phyloP scores from a whole-genome alignment of 1,140 invertebrate genomes.

The Drosophila sucinea region DNA sequence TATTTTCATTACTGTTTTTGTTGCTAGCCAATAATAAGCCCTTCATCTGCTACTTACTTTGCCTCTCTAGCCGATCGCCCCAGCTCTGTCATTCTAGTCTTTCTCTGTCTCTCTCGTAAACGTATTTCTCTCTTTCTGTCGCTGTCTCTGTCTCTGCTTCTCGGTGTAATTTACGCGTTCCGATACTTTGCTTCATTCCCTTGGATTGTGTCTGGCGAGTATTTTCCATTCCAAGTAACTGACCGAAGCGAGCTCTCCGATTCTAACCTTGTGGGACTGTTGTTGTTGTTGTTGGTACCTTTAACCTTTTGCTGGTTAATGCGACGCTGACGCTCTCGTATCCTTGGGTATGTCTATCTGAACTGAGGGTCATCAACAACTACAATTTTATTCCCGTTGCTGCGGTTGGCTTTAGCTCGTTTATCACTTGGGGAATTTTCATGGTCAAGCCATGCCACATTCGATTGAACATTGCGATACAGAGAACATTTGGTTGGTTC shows the following conservation, averaged over 20 bases:
- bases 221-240: constrained; percentile 51
- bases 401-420: constrained; percentile 41
- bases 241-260: constrained; percentile 54
- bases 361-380: constrained; percentile 76
- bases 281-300: constrained; percentile 65
- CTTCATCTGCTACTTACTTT: constrained; percentile 30
- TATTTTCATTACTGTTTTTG: constrained; percentile 47
- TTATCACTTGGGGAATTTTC: constrained; percentile 55
- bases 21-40: constrained; percentile 23
- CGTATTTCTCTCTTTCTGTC: background rate
- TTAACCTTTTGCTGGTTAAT: constrained; percentile 72
- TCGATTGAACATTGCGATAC: constrained; percentile 2
- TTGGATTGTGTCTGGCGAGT: constrained; percentile 32
- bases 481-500: constrained; percentile 4
- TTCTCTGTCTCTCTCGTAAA: constrained; percentile 6
- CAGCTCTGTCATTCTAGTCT: constrained; percentile 8
- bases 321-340: constrained; percentile 49
- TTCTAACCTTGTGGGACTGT: constrained; percentile 64
- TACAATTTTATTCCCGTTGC: constrained; percentile 63
- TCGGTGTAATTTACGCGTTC: constrained; percentile 59
- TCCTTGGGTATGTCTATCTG: constrained; percentile 77
- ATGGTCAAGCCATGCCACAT: constrained; percentile 30
- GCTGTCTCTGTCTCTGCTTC: constrained; percentile 21
- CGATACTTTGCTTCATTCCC: constrained; percentile 44
- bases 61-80: background rate